Evolutionary conservation across 2,888 invertebrate genomes (phyloP).

Genomic region (Callosobruchus maculatus): DNA sequence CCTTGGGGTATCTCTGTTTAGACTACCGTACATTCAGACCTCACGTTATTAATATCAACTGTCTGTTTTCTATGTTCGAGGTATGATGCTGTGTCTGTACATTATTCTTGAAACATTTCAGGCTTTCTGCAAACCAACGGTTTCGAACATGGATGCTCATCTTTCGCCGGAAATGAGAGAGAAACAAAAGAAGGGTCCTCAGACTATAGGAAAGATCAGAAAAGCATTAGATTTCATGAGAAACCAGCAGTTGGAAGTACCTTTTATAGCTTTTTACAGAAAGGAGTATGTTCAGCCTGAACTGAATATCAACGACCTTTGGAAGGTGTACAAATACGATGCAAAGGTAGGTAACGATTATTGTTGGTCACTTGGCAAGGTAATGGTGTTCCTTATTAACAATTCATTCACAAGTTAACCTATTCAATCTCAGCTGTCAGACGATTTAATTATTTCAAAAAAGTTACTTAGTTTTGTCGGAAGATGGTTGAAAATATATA

Average conservation of each 20-base stretch:
- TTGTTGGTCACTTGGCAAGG: background rate
- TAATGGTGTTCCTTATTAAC: too few relatives aligned
- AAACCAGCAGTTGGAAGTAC: constrained; percentile 93
- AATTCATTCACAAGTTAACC: too few relatives aligned
- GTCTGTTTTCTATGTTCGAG: too few relatives aligned
- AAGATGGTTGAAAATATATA: too few relatives aligned
- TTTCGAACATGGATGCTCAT: constrained; percentile 73
- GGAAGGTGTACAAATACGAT: constrained; percentile 96
- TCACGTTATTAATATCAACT: too few relatives aligned
- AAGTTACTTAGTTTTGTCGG: too few relatives aligned
- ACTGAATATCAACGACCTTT: constrained; percentile 89
- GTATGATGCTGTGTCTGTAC: too few relatives aligned
- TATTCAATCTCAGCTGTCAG: too few relatives aligned
- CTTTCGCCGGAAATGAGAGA: constrained; percentile 53
- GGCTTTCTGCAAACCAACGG: constrained; percentile 80
- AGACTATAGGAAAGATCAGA: constrained; percentile 82
- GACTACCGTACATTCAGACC: too few relatives aligned
- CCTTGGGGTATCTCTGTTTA: too few relatives aligned
- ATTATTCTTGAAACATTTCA: background rate
- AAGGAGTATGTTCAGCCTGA: constrained; percentile 97
- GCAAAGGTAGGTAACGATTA: constrained; percentile 62
- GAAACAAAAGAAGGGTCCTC: constrained; percentile 61
- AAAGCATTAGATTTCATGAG: constrained; percentile 95
- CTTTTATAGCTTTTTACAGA: constrained; percentile 97
- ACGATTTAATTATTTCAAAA: too few relatives aligned